Conservation (phyloP, 2,888 invertebrate genomes). For the Brachypalpus laphriformis region DNA sequence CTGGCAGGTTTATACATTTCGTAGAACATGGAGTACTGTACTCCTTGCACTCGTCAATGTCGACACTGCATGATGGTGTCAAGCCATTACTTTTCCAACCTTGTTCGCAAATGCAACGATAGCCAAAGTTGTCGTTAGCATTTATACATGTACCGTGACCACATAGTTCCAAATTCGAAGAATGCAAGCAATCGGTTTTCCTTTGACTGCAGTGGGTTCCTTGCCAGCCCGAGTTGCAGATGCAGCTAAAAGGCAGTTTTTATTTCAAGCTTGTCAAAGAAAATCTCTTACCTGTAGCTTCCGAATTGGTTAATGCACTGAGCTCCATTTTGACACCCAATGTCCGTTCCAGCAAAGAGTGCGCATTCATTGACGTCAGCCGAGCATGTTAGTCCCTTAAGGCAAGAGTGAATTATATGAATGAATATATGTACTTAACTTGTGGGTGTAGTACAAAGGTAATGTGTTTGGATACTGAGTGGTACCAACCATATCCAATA, state of each 20-base stretch:
- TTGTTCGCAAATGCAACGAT: conserved; percentile 91
- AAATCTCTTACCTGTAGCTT: conserved; percentile 86
- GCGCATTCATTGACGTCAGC: conserved; percentile 94
- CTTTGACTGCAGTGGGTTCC: conserved; percentile 92
- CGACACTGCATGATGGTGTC: conserved; percentile 89
- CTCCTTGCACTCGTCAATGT: conserved; percentile 94
- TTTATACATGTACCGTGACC: conserved; percentile 94
- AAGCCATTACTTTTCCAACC: conserved; percentile 92
- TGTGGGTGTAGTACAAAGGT: too few relatives aligned
- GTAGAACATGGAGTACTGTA: conserved; percentile 89
- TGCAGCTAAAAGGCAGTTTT: conserved; percentile 86
- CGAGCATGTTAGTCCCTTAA: conserved; percentile 87
- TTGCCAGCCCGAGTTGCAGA: conserved; percentile 90
- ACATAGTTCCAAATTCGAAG: conserved; percentile 90
- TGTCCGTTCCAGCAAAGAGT: conserved; percentile 90
- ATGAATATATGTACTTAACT: background rate
- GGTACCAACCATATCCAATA: too few relatives aligned
- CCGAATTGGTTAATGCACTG: conserved; percentile 92
- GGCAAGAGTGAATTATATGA: background rate
- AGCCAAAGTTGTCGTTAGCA: conserved; percentile 86
- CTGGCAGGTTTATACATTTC: conserved; percentile 94
- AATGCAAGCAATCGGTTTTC: conserved; percentile 88
- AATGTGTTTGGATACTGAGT: too few relatives aligned
- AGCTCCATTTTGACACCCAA: conserved; percentile 96
- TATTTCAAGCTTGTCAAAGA: background rate